Evolutionary conservation across 2,797 vertebrate species (phyloP), one percentile per base, ranked within the genome.

Genomic region (Synaphobranchus kaupii): DNA sequence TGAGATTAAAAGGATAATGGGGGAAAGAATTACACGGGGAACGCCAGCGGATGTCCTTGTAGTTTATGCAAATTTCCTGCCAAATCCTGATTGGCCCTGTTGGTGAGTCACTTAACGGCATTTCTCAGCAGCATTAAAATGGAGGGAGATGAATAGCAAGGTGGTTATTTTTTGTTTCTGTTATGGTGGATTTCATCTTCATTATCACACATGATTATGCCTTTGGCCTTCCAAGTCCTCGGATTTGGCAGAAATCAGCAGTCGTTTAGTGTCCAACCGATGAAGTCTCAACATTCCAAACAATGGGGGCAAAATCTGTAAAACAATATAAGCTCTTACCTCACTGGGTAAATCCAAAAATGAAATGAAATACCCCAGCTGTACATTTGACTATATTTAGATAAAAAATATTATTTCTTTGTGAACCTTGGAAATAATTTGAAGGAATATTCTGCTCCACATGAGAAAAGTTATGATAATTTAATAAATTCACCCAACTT

Each of bases 1-100:
- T 84, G 86, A 86, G 87, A 88, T 88, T 84, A 58, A 54, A 80
- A 52, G 15, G 86, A 88, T 88, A 73, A 54, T 83, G 60, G 22
- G 78, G 34, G 82, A 56, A 86, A 20, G 52, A 84, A 83, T 84
- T 39, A 81, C 82, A 68, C 83, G 56, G 56, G 78, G 80, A 87
- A 84, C 47, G 50, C 81, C 48, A 68, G 71, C 28, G 78, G 47
- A 88, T 83, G 44, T 83, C 28, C 68, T 85, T 39, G 28, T 56
- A n/a, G 31, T 84, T 86, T 56, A 71, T 83, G 85, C 87, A 81
- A 78, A 58, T 86, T 84, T 87, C 66, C 86, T 84, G 82, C 56
- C 25, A 86, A 88, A 68, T 85, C 58, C 86, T 87, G 50, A 52
- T 13, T 80, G 71, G 52, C 44, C 58, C n/a, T 31, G 50, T 47